phyloP scores from a whole-genome alignment of 1,140 invertebrate genomes.

The Drosophila sechellia region DNA sequence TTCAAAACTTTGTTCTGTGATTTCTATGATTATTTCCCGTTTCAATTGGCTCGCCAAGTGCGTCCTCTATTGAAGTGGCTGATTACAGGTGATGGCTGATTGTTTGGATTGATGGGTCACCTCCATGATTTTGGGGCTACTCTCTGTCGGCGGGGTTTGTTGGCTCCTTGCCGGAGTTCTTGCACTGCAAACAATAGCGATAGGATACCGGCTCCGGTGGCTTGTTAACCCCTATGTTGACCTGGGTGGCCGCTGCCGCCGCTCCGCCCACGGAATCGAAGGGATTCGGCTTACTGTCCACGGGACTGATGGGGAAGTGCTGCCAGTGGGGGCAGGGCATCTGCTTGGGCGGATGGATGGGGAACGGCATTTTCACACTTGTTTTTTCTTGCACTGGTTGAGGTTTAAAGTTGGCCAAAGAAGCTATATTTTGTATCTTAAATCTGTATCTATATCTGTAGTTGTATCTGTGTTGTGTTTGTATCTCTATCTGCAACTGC shows the following conservation, averaged over 20 bases:
- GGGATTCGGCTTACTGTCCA: slow-evolving; percentile 61
- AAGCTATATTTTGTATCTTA: neutral
- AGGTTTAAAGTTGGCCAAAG: neutral
- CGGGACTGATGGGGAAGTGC: slow-evolving; percentile 76
- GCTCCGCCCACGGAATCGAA: slow-evolving; percentile 56
- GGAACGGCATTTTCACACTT: slow-evolving; percentile 63
- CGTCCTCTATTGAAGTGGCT: slow-evolving; percentile 31
- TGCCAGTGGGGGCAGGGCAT: slow-evolving; percentile 83
- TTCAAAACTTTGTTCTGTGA: slow-evolving; percentile 1
- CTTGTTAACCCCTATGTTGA: slow-evolving; percentile 21
- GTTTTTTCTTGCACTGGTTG: neutral
- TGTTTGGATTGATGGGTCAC: slow-evolving; percentile 4
- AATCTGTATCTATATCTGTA: slow-evolving; percentile 5
- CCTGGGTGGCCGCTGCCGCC: slow-evolving; percentile 15
- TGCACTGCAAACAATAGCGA: slow-evolving; percentile 65
- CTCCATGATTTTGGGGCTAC: neutral
- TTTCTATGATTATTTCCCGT: neutral
- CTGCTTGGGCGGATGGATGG: slow-evolving; percentile 77
- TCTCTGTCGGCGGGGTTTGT: slow-evolving; percentile 23
- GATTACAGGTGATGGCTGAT: slow-evolving; percentile 32
- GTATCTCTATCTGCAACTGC: slow-evolving; percentile 12
- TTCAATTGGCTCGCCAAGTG: slow-evolving; percentile 20
- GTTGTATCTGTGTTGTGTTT: slow-evolving; percentile 15
- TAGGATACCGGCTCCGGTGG: slow-evolving; percentile 73
- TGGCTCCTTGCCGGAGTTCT: slow-evolving; percentile 49